These are phyloP conservation scores for Drosophila ezoana DNA, from an alignment of 2,888 invertebrate species.

Conservation along the genomic window DNA sequence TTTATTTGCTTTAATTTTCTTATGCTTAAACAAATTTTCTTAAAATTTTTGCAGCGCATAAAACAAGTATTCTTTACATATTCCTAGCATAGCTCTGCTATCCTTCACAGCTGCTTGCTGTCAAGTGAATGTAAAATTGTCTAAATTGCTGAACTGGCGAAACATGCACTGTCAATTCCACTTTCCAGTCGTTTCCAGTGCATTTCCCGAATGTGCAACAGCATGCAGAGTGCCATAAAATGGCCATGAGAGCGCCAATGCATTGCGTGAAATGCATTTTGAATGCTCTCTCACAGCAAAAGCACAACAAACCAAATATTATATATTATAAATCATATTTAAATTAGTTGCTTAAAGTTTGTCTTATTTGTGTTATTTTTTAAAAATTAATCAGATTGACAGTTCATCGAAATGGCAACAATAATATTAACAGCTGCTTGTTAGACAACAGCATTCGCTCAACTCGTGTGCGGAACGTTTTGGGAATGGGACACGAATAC, in stretches of 20 bases:
- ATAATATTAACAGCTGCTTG: background rate
- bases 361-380: background rate
- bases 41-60: no score
- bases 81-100: background rate
- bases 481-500: conserved; percentile 53
- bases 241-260: conserved; percentile 7
- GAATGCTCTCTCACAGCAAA: background rate
- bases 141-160: background rate
- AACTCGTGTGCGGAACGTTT: conserved; percentile 36
- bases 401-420: background rate
- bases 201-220: conserved; percentile 42
- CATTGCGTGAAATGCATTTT: conserved; percentile 14
- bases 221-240: conserved; percentile 41
- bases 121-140: conserved; percentile 23
- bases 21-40: background rate
- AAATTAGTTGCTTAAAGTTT: background rate
- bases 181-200: conserved; percentile 31
- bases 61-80: background rate
- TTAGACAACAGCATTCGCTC: background rate
- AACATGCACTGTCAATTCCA: conserved; percentile 10
- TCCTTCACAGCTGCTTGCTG: conserved; percentile 24
- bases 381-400: background rate
- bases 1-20: background rate
- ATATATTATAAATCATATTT: background rate
- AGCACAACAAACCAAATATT: conserved; percentile 42